Evolutionary conservation across 2,888 invertebrate species (phyloP), one percentile per base, ranked within the genome.

Genomic region (Diadegma fenestrale): DNA sequence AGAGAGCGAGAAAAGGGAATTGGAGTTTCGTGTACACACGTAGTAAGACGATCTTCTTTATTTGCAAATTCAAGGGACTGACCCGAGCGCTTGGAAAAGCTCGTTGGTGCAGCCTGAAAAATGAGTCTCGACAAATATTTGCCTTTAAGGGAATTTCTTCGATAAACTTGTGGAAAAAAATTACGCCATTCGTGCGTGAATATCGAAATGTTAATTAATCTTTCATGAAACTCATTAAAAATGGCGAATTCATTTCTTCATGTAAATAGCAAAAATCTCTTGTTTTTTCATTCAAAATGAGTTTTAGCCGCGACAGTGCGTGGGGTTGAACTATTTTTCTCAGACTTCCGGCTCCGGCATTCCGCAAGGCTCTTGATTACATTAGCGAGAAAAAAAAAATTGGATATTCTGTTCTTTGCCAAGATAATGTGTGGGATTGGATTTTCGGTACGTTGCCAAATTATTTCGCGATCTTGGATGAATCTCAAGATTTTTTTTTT

Each of bases 401-500:
- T 72, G 14, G 17, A 14, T 19, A 54, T n/a, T 48, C n/a, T 69
- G 14, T 63, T 1, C 45, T 61, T 33, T 12, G 41, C 78, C 26
- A 73, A 10, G 14, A 41, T 41, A 71, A 71, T 7, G 54, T 6
- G 64, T 33, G 66, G n/a, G 51, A 14, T 26, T n/a, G 12, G 33
- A 64, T 80, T 80, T 66, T 41, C 58, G 72, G 37, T 72, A 30
- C 17, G 48, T 76, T 84, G 87, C 86, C 87, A 88, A 87, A 82
- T 86, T 41, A 82, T 82, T 82, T 80, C 73, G 77, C 61, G 79
- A 82, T 85, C 77, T 87, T 87, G 87, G 86, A 88, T 63, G 61
- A 76, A 73, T 54, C 68, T 81, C 87, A 84, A 85, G 69, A 68
- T 72, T 54, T 79, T 58, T 54, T 63, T 80, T 37, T 41, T 71